These are phyloP conservation scores for Cynopterus brachyotis DNA, from an alignment of 2,113 vertebrate genomes.

Conservation along the genomic window DNA sequence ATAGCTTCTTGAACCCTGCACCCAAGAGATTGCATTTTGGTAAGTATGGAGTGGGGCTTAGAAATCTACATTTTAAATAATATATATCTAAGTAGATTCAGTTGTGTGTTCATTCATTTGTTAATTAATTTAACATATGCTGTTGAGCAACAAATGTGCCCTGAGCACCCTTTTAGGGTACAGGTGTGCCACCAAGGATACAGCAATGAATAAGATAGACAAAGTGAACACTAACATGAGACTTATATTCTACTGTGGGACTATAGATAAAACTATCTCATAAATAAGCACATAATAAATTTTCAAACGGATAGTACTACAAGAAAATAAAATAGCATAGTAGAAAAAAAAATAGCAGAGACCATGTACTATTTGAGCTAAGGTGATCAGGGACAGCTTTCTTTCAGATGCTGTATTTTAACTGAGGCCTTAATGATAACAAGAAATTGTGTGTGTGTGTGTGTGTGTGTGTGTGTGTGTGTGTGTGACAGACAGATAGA, in stretches of 20 bases:
- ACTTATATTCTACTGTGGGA: neutral
- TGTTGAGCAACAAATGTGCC: neutral
- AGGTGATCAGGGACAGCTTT: neutral
- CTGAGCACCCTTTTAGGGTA: neutral
- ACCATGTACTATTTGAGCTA: neutral
- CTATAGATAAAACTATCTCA: neutral
- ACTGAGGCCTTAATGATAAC: neutral
- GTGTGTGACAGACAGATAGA: neutral
- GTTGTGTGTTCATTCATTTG: neutral
- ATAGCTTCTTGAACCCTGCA: neutral
- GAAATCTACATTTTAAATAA: neutral
- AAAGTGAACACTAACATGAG: neutral
- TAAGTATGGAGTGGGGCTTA: neutral
- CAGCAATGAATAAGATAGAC: neutral
- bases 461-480: neutral
- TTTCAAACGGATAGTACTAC: neutral
- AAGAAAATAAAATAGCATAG: conserved; percentile 7
- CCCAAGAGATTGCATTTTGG: neutral
- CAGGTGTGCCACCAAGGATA: neutral
- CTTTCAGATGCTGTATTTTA: neutral
- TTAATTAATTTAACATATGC: conserved; percentile 22
- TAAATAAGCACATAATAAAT: neutral
- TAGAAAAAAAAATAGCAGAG: neutral
- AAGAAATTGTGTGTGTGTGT: neutral
- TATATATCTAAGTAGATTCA: neutral